Evolutionary conservation across 2,888 invertebrate genomes (phyloP).

Genomic region (Malthinus flaveolus): DNA sequence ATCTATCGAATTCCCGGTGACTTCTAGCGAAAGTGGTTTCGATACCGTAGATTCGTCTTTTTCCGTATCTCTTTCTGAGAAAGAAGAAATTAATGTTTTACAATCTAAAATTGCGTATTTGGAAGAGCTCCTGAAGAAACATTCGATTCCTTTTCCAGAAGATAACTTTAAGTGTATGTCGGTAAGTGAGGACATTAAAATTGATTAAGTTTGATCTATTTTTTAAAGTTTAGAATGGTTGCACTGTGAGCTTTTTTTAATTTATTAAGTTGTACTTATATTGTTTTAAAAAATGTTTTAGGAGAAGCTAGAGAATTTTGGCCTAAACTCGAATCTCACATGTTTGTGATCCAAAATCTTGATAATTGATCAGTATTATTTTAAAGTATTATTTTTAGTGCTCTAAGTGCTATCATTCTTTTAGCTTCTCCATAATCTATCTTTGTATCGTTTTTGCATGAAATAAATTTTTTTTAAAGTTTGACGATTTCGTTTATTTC

Average conservation of each 20-base stretch:
- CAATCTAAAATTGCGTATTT: constrained; percentile 51
- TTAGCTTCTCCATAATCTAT: constrained; percentile 52
- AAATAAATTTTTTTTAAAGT: constrained; percentile 33
- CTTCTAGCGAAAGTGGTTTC: constrained; percentile 53
- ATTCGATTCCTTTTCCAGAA: constrained; percentile 47
- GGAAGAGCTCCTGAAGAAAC: constrained; percentile 49
- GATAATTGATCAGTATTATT: constrained; percentile 25
- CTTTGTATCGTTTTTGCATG: constrained; percentile 38
- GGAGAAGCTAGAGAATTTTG: constrained; percentile 49
- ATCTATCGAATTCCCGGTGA: constrained; percentile 50
- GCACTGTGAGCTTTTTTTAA: constrained; percentile 45
- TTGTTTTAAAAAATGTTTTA: constrained; percentile 23
- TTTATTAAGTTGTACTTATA: constrained; percentile 30
- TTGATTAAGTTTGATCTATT: constrained; percentile 9
- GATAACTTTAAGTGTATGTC: constrained; percentile 28
- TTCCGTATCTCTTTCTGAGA: constrained; percentile 41
- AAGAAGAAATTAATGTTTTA: constrained; percentile 37
- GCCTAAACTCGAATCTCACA: neutral
- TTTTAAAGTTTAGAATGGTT: constrained; percentile 41
- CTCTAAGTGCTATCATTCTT: constrained; percentile 50
- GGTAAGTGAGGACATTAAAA: constrained; percentile 40
- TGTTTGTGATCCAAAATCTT: constrained; percentile 21
- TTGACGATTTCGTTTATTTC: constrained; percentile 37
- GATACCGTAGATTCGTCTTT: constrained; percentile 51
- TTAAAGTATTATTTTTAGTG: constrained; percentile 26